Conservation (phyloP, 2,888 invertebrate species). For the Drosophila acutilabella region DNA sequence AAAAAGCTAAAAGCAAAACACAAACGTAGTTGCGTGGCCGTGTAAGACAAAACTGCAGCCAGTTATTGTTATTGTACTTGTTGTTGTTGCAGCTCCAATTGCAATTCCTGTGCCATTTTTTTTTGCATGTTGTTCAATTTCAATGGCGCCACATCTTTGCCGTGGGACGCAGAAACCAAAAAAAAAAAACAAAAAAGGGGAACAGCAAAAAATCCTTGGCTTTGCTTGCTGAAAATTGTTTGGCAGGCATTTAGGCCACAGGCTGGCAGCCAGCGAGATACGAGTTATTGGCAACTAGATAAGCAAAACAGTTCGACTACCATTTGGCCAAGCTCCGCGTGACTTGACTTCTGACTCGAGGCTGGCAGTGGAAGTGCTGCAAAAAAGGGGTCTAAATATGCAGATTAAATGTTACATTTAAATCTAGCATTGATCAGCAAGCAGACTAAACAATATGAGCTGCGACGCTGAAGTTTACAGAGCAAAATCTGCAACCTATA, state of each 20-base stretch:
- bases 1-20: conserved; percentile 31
- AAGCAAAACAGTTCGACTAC: conserved; percentile 51
- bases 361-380: conserved; percentile 14
- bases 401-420: too few relatives aligned
- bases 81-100: conserved; percentile 57
- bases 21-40: conserved; percentile 47
- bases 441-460: too few relatives aligned
- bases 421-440: too few relatives aligned
- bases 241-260: conserved; percentile 66
- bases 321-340: conserved; percentile 43
- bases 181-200: too few relatives aligned
- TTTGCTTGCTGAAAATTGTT: conserved; percentile 52
- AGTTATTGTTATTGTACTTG: conserved; percentile 33
- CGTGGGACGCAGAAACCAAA: conserved; percentile 53
- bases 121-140: conserved; percentile 72
- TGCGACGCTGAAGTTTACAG: too few relatives aligned
- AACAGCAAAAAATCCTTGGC: conserved; percentile 59
- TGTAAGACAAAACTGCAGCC: conserved; percentile 52
- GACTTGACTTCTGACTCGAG: conserved; percentile 38
- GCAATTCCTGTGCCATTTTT: conserved; percentile 19
- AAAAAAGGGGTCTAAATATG: background rate
- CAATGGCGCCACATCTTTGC: conserved; percentile 77
- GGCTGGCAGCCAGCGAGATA: conserved; percentile 52
- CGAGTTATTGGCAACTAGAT: conserved; percentile 62
- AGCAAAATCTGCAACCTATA: too few relatives aligned